A percentile compares a stretch with the other conserved stretches of the same genome.
These are phyloP conservation scores for Cichladusa arquata DNA, from an alignment of 2,113 vertebrate genomes.

Conservation along the genomic window DNA sequence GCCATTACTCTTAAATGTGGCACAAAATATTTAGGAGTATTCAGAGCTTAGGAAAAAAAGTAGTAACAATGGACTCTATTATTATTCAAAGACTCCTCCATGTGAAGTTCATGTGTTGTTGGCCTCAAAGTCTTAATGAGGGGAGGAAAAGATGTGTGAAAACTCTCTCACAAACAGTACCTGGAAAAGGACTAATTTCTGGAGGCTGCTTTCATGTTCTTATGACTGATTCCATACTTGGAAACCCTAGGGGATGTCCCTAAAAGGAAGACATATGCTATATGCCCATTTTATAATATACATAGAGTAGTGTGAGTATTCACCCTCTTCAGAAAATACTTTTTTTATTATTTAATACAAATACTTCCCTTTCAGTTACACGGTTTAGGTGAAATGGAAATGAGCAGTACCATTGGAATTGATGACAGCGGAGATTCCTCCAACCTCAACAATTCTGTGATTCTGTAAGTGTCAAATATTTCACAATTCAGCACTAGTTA, in stretches of 20 bases:
- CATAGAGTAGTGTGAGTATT: neutral
- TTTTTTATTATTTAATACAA: neutral
- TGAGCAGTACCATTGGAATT: neutral
- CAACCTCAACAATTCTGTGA: neutral
- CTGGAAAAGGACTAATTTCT: neutral
- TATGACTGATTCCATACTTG: neutral
- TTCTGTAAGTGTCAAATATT: neutral
- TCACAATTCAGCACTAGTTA: neutral
- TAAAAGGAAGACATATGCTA: neutral
- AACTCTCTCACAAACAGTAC: neutral
- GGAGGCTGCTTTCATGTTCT: neutral
- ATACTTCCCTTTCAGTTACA: neutral
- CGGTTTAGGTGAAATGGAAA: neutral
- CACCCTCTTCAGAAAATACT: neutral
- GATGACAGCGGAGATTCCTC: neutral
- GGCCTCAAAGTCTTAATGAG: neutral
- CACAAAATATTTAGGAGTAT: neutral
- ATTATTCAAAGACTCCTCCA: neutral
- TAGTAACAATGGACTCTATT: neutral
- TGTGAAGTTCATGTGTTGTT: neutral
- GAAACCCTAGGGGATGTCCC: neutral
- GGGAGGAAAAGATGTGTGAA: neutral
- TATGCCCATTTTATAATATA: neutral
- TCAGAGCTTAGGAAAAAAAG: neutral
- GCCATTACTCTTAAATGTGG: neutral